Percentiles rank a stretch among this genome's conserved stretches.
Evolutionary conservation across 92 coral and sea anemone species (phyloP).

Genomic region (Chrysogorgia sp.): DNA sequence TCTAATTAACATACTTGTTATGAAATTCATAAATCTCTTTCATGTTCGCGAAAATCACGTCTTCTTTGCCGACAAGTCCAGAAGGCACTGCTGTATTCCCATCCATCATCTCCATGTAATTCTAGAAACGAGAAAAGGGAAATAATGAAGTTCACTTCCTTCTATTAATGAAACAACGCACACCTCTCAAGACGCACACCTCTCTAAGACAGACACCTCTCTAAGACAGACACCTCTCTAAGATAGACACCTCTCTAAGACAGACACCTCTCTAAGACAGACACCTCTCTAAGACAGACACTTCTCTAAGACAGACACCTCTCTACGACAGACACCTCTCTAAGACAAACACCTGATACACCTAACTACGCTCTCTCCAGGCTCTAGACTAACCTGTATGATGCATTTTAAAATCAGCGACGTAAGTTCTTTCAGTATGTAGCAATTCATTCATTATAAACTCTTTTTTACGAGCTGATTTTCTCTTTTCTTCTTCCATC

Average conservation of each 20-base stretch:
- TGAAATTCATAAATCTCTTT: slow-evolving; percentile 85
- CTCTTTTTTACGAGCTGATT: slow-evolving; percentile 98
- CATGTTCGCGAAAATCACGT: slow-evolving; percentile 89
- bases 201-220: too few species aligned
- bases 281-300: too few species aligned
- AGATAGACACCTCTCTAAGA: too few species aligned
- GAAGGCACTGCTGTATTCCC: slow-evolving; percentile 82
- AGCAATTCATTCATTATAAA: slow-evolving; percentile 95
- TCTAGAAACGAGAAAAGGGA: slow-evolving; percentile 43
- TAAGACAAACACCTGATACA: too few species aligned
- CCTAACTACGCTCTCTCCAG: too few species aligned
- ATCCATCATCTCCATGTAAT: slow-evolving; percentile 84
- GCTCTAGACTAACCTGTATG: slow-evolving; percentile 75
- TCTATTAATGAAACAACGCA: too few species aligned
- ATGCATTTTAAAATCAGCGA: slow-evolving; percentile 92
- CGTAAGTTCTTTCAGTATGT: slow-evolving; percentile 94
- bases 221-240: too few species aligned
- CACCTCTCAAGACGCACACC: too few species aligned
- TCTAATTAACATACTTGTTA: slow-evolving; percentile 67
- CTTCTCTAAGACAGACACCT: too few species aligned
- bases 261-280: too few species aligned
- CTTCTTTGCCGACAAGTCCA: slow-evolving; percentile 85
- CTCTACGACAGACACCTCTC: too few species aligned
- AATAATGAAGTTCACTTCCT: not conserved
- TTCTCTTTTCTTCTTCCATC: slow-evolving; percentile 92